These are phyloP conservation scores for Cosmorhoe ocellata DNA, from an alignment of 2,888 invertebrate genomes.

Conservation along the genomic window DNA sequence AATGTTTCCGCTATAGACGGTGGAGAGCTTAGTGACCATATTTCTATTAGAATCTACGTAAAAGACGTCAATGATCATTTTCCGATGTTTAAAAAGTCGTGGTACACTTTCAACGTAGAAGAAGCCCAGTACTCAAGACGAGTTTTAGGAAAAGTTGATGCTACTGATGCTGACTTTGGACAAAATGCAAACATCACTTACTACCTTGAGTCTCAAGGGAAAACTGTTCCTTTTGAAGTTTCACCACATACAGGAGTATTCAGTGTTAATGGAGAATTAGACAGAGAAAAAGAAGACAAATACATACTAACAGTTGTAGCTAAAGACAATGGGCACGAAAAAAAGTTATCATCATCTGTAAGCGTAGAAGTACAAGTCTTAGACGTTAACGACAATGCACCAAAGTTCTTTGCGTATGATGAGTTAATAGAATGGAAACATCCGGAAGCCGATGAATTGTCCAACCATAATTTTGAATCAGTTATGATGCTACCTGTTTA, in stretches of 20 bases:
- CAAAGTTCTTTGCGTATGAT: constrained; percentile 90
- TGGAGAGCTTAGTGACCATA: constrained; percentile 87
- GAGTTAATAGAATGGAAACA: constrained; percentile 80
- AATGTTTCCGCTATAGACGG: constrained; percentile 90
- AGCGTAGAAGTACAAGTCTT: constrained; percentile 91
- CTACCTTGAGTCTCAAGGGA: constrained; percentile 75
- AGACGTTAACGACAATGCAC: constrained; percentile 93
- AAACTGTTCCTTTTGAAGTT: constrained; percentile 86
- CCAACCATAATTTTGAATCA: constrained; percentile 80
- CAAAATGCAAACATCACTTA: constrained; percentile 91
- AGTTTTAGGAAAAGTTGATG: constrained; percentile 89
- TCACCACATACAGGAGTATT: constrained; percentile 86
- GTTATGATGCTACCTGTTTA: constrained; percentile 87
- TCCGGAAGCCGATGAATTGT: constrained; percentile 69
- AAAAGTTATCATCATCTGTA: constrained; percentile 86
- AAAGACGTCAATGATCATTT: constrained; percentile 92
- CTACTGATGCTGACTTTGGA: constrained; percentile 90
- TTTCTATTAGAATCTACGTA: constrained; percentile 87
- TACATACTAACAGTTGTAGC: constrained; percentile 89
- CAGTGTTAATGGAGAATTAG: constrained; percentile 88
- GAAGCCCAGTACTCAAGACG: constrained; percentile 89
- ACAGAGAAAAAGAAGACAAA: constrained; percentile 87
- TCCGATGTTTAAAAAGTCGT: constrained; percentile 90
- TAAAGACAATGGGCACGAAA: constrained; percentile 85
- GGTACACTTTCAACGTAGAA: constrained; percentile 91